Base-by-base conservation (phyloP, 2,888 invertebrate genomes). In the Rhingia rostrata region DNA sequence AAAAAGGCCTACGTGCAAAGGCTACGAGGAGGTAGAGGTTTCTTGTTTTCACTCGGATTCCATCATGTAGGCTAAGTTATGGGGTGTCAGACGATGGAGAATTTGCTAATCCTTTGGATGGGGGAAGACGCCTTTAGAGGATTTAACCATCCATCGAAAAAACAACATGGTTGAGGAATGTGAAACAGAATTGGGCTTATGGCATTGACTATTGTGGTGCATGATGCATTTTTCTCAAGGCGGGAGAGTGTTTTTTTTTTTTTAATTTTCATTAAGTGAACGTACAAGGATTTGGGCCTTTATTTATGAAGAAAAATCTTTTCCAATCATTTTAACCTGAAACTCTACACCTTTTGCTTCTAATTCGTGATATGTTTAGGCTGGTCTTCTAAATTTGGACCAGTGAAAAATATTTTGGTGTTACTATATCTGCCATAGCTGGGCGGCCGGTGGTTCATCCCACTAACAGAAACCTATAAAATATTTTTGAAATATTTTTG, bases 161-260 rank as follows among this genome's bases (percentile, higher is more conserved):
- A 67, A 74, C 53, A 47, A 69, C 39, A 56, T 49, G 47, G 67
- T 56, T 49, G 47, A 56, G 56, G 61, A 41, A 64, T 64, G 51
- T 33, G 39, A 22, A 22, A 22, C 22, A 22, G 6, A 45, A 22
- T 12, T n/a, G 4, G 14, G 41, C 22, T 74, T 63, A 43, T 49
- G 39, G 49, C 51, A 7, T 58, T 6, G 56, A 41, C 51, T 37
- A 53, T 64, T 51, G 64, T 47, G 35, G 39, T 33, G 5, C 30
- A 2, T 39, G 39, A 9, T 39, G 39, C 10, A 2, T 39, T n/a
- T n/a, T n/a, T n/a, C n/a, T n/a, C n/a, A n/a, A n/a, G n/a, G n/a
- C n/a, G 22, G 22, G 22, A 22, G 22, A 22, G 22, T 1, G 41
- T 41, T 9, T 41, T 41, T 41, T 7, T 41, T 9, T 41, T 41